Evolutionary conservation across 2,888 invertebrate genomes (phyloP), one percentile per base, ranked within the genome.

Genomic region (Dolichomitus sp.): DNA sequence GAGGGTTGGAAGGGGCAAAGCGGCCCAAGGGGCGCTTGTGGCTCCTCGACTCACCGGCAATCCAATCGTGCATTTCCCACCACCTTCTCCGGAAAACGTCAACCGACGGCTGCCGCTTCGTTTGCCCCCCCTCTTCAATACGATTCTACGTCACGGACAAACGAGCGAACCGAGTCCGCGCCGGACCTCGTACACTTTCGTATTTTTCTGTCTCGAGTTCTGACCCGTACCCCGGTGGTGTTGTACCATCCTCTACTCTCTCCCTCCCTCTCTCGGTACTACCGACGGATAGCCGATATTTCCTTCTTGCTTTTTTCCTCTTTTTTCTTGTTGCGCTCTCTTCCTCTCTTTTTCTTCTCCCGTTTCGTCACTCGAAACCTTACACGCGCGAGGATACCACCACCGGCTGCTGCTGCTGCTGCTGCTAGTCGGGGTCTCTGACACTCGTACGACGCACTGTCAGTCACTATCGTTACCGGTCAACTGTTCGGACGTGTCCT

Each of bases 321-420:
- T 27, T 19, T 19, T 54, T 30, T 23, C n/a, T 23, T 63, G 23
- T 17, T n/a, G 14, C 40, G 0, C 50, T 45, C 45, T 61, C 19
- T 30, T 14, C 23, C 30, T 27, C 19, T 33, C 27, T 40, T 57
- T 48, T 27, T 19, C 30, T 54, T 30, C 37, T 23, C 37, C 19
- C 17, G 48, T 66, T 59, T 59, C 59, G 59, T 59, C 59, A 19
- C 52, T 54, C 40, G 27, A 59, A 59, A 59, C 40, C 45, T 14
- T 45, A 59, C 48, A 9, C 52, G 42, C 33, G 27, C 52, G 50
- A 52, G 37, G 42, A 57, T 42, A 59, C 33, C 57, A 33, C 40
- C 45, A 40, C 87, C 86, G 86, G 83, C 87, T 94, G 94, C 93
- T 93, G 94, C 93, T 81, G 83, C 84, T 85, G 86, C 68, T n/a